A percentile compares a stretch with the other conserved stretches of the same genome.
phyloP scores from a whole-genome alignment of 2,888 invertebrate genomes.

The Acrobasis suavella region DNA sequence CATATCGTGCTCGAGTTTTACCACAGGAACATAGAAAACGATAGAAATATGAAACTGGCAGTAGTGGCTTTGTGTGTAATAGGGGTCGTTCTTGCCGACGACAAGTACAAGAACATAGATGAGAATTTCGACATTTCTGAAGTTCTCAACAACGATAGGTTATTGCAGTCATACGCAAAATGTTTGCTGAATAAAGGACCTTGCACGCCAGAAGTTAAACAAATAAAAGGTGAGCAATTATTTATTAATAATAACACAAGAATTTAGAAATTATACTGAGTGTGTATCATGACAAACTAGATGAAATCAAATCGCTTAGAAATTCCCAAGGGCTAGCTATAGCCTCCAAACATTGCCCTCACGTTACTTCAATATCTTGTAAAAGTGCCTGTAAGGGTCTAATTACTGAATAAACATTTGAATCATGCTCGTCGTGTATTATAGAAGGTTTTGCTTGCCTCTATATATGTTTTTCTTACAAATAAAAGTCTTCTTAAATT shows the following conservation, averaged over 20 bases:
- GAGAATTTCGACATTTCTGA: constrained; percentile 86
- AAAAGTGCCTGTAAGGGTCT: too few relatives aligned
- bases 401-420: too few relatives aligned
- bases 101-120: constrained; percentile 83
- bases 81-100: constrained; percentile 51
- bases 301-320: too few relatives aligned
- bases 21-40: constrained; percentile 1
- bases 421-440: too few relatives aligned
- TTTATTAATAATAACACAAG: not conserved
- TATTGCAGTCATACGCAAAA: constrained; percentile 85
- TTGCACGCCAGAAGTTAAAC: constrained; percentile 87
- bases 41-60: constrained; percentile 49
- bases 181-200: constrained; percentile 85
- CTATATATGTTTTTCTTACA: too few relatives aligned
- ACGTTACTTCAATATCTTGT: too few relatives aligned
- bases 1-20: constrained; percentile 4
- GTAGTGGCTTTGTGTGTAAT: constrained; percentile 50
- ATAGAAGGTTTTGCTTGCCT: too few relatives aligned
- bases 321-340: too few relatives aligned
- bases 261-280: not conserved
- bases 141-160: constrained; percentile 85
- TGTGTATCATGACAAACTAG: too few relatives aligned
- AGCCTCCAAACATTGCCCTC: too few relatives aligned
- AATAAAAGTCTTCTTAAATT: too few relatives aligned
- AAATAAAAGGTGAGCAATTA: constrained; percentile 83